phyloP scores from a whole-genome alignment of 2,888 invertebrate species.

The Pseudococcus viburni region DNA sequence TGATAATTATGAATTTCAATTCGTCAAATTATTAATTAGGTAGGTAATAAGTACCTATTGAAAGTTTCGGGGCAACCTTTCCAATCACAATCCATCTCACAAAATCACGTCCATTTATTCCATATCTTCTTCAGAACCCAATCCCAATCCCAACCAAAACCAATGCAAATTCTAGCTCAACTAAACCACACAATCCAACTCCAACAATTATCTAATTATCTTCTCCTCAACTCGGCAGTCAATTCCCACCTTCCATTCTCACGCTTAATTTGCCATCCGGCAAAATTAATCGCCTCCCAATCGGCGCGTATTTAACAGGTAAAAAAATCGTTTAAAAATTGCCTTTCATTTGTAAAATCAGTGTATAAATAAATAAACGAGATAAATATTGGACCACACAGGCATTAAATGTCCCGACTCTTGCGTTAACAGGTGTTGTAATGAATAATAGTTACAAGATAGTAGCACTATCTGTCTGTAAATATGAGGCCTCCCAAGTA shows the following conservation, averaged over 20 bases:
- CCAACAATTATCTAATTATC: background rate
- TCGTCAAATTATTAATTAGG: too few species aligned
- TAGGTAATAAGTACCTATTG: too few species aligned
- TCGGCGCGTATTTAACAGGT: background rate
- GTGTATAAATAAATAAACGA: conserved; percentile 59
- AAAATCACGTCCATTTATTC: too few species aligned
- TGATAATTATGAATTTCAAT: too few species aligned
- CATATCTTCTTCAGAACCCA: too few species aligned
- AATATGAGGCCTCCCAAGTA: conserved; percentile 67
- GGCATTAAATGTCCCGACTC: conserved; percentile 57
- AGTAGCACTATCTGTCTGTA: conserved; percentile 67
- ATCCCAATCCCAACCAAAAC: too few species aligned
- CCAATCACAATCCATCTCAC: too few species aligned
- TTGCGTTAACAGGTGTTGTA: conserved; percentile 65
- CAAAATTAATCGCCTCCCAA: background rate
- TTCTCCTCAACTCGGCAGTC: background rate
- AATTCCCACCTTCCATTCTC: background rate
- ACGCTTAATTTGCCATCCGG: background rate
- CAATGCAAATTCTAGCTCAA: background rate
- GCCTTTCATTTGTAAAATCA: conserved; percentile 55
- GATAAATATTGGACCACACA: conserved; percentile 65
- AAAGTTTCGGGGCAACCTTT: too few species aligned
- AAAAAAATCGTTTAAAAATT: conserved; percentile 41
- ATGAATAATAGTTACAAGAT: conserved; percentile 66
- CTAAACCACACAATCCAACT: background rate